phyloP scores from a whole-genome alignment of 1,140 invertebrate genomes.

The Calephelis nemesis region DNA sequence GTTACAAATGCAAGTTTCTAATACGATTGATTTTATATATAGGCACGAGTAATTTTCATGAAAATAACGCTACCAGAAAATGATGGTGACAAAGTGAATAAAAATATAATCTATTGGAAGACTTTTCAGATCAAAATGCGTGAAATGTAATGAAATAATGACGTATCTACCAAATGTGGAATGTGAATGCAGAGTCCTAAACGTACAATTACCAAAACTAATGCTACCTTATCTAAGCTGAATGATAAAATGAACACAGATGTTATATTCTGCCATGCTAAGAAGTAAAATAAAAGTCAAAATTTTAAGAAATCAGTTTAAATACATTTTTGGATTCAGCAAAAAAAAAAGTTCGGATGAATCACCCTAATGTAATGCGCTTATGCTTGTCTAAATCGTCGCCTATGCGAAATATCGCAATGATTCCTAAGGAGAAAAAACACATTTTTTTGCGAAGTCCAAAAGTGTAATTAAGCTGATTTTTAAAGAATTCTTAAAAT shows the following conservation, averaged over 20 bases:
- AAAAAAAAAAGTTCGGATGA: too few relatives aligned
- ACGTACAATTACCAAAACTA: slow-evolving; percentile 39
- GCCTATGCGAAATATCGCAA: too few relatives aligned
- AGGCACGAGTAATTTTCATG: slow-evolving; percentile 16
- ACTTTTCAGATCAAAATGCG: slow-evolving; percentile 60
- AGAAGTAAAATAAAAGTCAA: too few relatives aligned
- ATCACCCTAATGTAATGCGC: too few relatives aligned
- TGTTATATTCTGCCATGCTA: not conserved
- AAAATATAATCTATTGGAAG: slow-evolving; percentile 74
- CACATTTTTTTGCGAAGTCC: too few relatives aligned
- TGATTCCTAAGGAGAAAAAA: too few relatives aligned
- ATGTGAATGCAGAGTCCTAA: slow-evolving; percentile 50
- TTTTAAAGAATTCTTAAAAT: too few relatives aligned
- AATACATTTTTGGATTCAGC: too few relatives aligned
- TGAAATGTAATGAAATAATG: slow-evolving; percentile 39
- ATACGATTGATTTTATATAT: not conserved
- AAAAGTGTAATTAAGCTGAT: too few relatives aligned
- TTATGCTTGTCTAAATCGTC: too few relatives aligned
- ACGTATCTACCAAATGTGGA: slow-evolving; percentile 43
- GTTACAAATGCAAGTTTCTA: not conserved
- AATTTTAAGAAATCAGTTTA: too few relatives aligned
- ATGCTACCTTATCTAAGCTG: slow-evolving; percentile 40
- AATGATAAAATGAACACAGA: slow-evolving; percentile 59
- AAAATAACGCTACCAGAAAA: not conserved
- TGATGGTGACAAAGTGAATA: slow-evolving; percentile 17